phyloP scores from a whole-genome alignment of 2,888 invertebrate genomes.

The Charanyca ferruginea region DNA sequence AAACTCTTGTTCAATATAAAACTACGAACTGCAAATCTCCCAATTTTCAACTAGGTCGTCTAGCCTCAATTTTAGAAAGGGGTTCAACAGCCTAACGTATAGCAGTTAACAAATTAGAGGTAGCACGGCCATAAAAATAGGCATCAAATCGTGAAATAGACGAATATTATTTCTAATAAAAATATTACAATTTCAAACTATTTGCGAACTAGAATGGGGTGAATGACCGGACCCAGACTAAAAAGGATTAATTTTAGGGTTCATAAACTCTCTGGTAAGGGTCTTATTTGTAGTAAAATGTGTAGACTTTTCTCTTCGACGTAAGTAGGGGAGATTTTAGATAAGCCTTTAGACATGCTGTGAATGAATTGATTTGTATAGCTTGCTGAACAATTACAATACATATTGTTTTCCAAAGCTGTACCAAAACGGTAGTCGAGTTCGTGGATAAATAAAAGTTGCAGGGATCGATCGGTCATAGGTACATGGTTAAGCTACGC shows the following conservation, averaged over 20 bases:
- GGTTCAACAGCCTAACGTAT: constrained; percentile 2
- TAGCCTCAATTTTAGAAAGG: neutral
- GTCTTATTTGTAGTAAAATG: constrained; percentile 31
- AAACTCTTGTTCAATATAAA: neutral
- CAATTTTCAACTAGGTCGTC: neutral
- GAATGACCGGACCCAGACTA: constrained; percentile 16
- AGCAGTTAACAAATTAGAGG: constrained; percentile 20
- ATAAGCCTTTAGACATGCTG: neutral
- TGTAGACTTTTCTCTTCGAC: neutral
- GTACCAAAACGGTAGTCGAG: too few relatives aligned
- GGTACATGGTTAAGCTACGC: too few relatives aligned
- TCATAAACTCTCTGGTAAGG: constrained; percentile 19
- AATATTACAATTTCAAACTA: constrained; percentile 30
- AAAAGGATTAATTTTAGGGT: constrained; percentile 33
- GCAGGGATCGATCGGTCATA: too few relatives aligned
- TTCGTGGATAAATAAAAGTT: too few relatives aligned
- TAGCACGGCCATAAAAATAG: constrained; percentile 26
- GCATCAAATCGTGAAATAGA: constrained; percentile 14
- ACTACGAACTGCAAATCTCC: neutral
- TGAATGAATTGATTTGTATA: neutral
- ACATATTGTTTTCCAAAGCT: too few relatives aligned
- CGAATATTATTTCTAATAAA: constrained; percentile 38
- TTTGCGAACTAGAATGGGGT: constrained; percentile 26
- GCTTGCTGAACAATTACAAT: too few relatives aligned
- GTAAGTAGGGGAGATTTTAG: neutral